Percentiles rank a stretch among this genome's conserved stretches.
phyloP scores from a whole-genome alignment of 2,113 vertebrate species.

The Dolichallabes microphthalmus region DNA sequence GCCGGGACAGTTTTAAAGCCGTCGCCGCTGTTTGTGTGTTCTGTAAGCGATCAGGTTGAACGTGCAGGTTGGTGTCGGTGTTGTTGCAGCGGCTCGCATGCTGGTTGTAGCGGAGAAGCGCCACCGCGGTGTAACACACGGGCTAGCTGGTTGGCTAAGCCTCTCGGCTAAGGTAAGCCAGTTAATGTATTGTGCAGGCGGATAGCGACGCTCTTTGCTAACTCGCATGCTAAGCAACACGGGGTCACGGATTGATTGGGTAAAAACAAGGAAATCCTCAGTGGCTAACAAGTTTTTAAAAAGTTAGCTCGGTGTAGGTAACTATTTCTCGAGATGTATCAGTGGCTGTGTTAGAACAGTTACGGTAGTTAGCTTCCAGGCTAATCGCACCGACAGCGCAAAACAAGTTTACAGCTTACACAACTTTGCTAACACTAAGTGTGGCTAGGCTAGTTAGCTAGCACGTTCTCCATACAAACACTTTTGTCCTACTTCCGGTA shows the following conservation, averaged over 20 bases:
- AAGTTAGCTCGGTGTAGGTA: background rate
- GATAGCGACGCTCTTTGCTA: constrained; percentile 9
- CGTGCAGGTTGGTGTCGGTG: constrained; percentile 1
- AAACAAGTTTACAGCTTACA: constrained; percentile 30
- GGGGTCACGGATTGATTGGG: background rate
- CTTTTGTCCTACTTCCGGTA: background rate
- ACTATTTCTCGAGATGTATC: background rate
- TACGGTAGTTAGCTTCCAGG: background rate
- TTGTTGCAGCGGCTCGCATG: constrained; percentile 11
- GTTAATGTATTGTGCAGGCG: constrained; percentile 1
- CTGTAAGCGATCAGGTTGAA: constrained; percentile 6
- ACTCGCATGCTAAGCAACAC: constrained; percentile 22
- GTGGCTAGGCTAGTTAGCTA: background rate
- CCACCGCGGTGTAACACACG: constrained; percentile 12
- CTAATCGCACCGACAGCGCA: background rate
- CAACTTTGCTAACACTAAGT: constrained; percentile 1
- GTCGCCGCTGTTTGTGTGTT: constrained; percentile 15
- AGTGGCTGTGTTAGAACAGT: background rate
- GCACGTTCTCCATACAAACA: background rate
- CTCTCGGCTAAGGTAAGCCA: constrained; percentile 22
- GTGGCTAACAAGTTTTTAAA: background rate
- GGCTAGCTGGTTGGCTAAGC: constrained; percentile 32
- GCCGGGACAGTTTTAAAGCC: constrained; percentile 48
- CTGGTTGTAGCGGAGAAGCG: constrained; percentile 37
- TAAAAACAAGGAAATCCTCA: background rate